phyloP scores from a whole-genome alignment of 2,888 invertebrate genomes.

The Timema cristinae region DNA sequence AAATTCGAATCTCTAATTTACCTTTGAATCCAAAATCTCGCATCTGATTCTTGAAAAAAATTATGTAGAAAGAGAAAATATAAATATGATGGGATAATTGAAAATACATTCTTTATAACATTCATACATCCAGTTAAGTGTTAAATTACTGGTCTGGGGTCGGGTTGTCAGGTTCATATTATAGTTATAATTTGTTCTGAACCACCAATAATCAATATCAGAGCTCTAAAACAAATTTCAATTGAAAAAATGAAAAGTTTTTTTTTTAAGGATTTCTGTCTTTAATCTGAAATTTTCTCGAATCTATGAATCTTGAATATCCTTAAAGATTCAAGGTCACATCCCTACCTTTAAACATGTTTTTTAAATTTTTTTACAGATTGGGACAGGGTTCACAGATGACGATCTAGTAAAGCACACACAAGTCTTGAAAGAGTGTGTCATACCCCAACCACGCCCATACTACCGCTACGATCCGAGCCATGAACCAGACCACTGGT shows the following conservation, averaged over 20 bases:
- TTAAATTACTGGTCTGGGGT: too few species aligned
- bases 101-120: too few species aligned
- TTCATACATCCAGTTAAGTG: too few species aligned
- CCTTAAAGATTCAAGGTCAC: not conserved
- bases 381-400: conserved; percentile 93
- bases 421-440: conserved; percentile 67
- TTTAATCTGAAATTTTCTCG: not conserved
- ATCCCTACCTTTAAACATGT: not conserved
- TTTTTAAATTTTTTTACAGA: conserved; percentile 46
- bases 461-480: conserved; percentile 76
- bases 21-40: too few species aligned
- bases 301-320: not conserved
- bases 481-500: conserved; percentile 84
- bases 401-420: conserved; percentile 77
- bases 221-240: too few species aligned
- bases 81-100: too few species aligned
- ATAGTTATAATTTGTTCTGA: too few species aligned
- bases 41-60: too few species aligned
- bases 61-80: too few species aligned
- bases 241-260: not conserved
- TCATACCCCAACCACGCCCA: conserved; percentile 69
- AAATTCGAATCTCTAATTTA: too few species aligned
- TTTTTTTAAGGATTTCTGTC: not conserved
- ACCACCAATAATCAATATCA: too few species aligned
- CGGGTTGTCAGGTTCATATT: too few species aligned